Conservation (phyloP, 2,113 vertebrate genomes). For the Canis aureus region DNA sequence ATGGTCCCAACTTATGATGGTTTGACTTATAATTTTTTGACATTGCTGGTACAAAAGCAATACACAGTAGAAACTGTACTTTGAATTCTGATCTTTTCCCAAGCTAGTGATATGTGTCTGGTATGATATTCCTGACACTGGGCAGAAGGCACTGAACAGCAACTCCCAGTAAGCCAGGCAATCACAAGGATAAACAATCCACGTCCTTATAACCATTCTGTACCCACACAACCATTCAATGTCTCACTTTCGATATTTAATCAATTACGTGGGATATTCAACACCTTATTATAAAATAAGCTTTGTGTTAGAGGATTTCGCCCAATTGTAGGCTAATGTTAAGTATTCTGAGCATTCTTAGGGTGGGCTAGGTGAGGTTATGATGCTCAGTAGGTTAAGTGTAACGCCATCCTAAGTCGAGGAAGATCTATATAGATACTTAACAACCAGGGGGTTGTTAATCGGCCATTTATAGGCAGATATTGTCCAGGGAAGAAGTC, state of each 20-base stretch:
- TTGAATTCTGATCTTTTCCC: neutral
- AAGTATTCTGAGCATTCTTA: neutral
- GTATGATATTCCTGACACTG: neutral
- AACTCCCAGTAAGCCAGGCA: neutral
- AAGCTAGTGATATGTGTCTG: neutral
- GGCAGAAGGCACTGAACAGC: neutral
- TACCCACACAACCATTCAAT: neutral
- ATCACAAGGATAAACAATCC: neutral
- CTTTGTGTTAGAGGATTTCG: neutral
- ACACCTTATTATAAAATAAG: neutral
- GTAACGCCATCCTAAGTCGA: neutral
- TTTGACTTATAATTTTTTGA: neutral
- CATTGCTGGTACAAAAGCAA: neutral
- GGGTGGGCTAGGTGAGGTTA: neutral
- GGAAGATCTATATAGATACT: neutral
- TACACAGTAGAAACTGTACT: neutral
- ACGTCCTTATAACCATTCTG: neutral
- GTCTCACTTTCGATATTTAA: neutral
- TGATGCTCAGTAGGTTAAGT: neutral
- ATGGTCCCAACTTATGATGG: neutral
- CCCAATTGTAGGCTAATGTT: neutral
- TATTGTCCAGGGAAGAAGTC: neutral
- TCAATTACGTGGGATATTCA: neutral
- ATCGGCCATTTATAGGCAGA: neutral
- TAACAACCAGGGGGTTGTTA: neutral